These are phyloP conservation scores for Xanthorhoe designata DNA, from an alignment of 2,888 invertebrate genomes.

Conservation along the genomic window DNA sequence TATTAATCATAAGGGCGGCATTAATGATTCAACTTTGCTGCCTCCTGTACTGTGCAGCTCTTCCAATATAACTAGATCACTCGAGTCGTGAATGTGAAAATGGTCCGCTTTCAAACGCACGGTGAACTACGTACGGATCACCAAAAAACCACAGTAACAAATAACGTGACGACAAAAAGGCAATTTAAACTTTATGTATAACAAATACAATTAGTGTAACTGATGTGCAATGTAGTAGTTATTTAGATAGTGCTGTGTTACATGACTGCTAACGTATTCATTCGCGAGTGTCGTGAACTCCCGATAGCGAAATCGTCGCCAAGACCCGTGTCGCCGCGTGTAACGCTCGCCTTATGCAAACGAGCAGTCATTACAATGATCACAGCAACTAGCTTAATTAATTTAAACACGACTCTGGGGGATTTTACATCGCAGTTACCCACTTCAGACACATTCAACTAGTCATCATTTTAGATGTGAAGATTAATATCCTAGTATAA, in stretches of 20 bases:
- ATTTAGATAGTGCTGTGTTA: constrained; percentile 1
- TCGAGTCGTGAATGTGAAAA: neutral
- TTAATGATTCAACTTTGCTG: constrained; percentile 53
- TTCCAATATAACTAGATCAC: neutral
- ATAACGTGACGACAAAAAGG: neutral
- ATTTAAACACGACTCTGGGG: constrained; percentile 6
- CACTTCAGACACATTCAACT: neutral
- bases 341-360: constrained; percentile 13
- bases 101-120: neutral
- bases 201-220: neutral
- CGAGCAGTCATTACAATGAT: constrained; percentile 26
- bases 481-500: neutral
- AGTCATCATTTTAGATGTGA: too few species aligned
- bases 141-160: neutral
- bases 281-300: constrained; percentile 9
- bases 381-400: constrained; percentile 35
- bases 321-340: constrained; percentile 4
- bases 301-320: constrained; percentile 12
- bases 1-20: constrained; percentile 61
- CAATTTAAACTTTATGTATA: neutral
- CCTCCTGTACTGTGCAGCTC: constrained; percentile 14
- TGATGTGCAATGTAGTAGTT: neutral
- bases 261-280: constrained; percentile 4
- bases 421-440: neutral
- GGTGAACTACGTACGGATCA: neutral